Base-by-base conservation (phyloP, 2,888 invertebrate genomes). In the Acleris laterana region DNA sequence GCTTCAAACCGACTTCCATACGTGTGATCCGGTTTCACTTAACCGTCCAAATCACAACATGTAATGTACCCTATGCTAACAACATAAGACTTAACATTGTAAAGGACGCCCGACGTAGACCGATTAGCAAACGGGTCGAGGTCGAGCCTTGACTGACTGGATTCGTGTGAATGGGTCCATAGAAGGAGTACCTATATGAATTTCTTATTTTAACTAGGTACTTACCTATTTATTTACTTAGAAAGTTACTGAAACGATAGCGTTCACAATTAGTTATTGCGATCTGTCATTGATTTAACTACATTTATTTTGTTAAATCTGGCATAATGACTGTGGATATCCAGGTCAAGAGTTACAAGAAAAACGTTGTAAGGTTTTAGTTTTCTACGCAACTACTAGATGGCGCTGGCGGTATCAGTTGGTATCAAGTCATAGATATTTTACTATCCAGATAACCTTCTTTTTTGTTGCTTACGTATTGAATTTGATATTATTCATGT, bases 21-120 rank as follows among this genome's bases (percentile, higher is more conserved):
- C 52, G 42, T 55, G 77, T 79, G 80, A 80, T 80, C 83, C 82
- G 83, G 84, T 84, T 84, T 77, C 75, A 64, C 71, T 71, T 69
- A 55, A 63, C 52, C 17, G 28, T 25, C n/a, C 17, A 17, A 20
- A 7, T 3, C 17, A 17, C 19, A 49, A 44, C 22, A 13, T 57
- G 46, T 11, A 32, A 13, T 57, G 46, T 11, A 32, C 42, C 57
- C 38, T 57, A 62, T 62, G 11, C 0, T 0, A 0, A 11, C 7
- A n/a, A 4, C 2, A 20, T 57, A 62, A 16, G 51, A 32, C 17
- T 52, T 22, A 13, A 16, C 46, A 25, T 61, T 16, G 13, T 22
- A 17, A 32, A 70, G 69, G 65, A 71, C 68, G 58, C 69, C 68
- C 68, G 70, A 57, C 57, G 44, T 11, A 25, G 42, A 38, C 55